Percentiles rank a stretch among this genome's conserved stretches.
These are phyloP conservation scores for Drosophila formosana DNA, from an alignment of 2,888 invertebrate genomes.

Conservation along the genomic window DNA sequence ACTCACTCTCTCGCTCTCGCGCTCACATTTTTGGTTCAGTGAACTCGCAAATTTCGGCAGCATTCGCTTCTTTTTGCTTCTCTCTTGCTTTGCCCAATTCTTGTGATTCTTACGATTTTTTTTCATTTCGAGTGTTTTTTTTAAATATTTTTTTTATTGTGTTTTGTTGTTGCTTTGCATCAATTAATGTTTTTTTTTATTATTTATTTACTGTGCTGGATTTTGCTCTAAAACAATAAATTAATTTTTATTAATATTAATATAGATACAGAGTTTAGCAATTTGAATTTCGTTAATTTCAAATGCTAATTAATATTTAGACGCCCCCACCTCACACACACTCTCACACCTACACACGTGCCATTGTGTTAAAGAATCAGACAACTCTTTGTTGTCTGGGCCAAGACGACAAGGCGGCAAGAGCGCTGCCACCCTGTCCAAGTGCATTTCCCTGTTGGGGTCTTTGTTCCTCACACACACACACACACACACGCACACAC, in stretches of 20 bases:
- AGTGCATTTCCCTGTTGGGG: constrained; percentile 65
- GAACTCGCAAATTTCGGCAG: constrained; percentile 38
- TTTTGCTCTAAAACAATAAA: too few relatives aligned
- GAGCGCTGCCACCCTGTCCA: constrained; percentile 23
- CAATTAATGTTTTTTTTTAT: background rate
- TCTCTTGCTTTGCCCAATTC: constrained; percentile 7
- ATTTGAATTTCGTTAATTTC: constrained; percentile 6
- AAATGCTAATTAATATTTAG: constrained; percentile 32
- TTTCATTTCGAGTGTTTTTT: background rate
- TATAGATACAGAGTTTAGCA: constrained; percentile 7
- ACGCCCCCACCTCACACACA: constrained; percentile 1
- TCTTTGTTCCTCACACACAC: constrained; percentile 33
- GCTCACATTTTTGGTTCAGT: constrained; percentile 41
- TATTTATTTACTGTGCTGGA: too few relatives aligned
- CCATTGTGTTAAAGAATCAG: background rate
- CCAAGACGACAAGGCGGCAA: constrained; percentile 15
- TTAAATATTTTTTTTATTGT: background rate
- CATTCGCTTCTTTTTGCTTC: constrained; percentile 10
- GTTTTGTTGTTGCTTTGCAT: constrained; percentile 5
- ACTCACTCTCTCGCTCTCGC: constrained; percentile 14
- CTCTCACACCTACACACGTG: background rate
- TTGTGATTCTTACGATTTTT: constrained; percentile 1
- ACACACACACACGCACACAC: background rate
- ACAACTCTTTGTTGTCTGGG: constrained; percentile 67
- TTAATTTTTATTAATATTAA: too few relatives aligned